These are phyloP conservation scores for Mactromeris polynyma DNA, from an alignment of 2,888 invertebrate species.

Conservation along the genomic window DNA sequence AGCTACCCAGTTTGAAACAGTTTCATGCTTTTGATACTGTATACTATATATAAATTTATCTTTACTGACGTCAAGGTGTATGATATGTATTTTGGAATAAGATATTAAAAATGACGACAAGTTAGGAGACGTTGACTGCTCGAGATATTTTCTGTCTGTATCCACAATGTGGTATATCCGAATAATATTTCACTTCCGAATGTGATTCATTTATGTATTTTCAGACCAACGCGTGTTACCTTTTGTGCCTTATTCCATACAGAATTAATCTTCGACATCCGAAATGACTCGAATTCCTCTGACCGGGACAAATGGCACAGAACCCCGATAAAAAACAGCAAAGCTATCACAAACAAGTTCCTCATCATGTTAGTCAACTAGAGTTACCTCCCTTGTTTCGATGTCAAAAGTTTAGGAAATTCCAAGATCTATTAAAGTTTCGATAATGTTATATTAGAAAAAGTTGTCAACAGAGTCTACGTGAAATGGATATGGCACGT, in stretches of 20 bases:
- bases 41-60: no score
- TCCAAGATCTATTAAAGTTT: background rate
- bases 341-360: background rate
- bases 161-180: background rate
- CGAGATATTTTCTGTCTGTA: no score
- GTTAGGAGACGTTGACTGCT: no score
- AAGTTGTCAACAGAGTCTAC: background rate
- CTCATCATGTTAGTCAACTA: background rate
- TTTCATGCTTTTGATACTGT: no score
- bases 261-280: conserved; percentile 96
- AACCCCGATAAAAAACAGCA: background rate
- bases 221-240: conserved; percentile 88
- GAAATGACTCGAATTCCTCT: conserved; percentile 89
- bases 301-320: background rate
- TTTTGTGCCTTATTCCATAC: conserved; percentile 96
- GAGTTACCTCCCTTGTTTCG: background rate
- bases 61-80: no score
- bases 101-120: no score
- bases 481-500: background rate
- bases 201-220: background rate
- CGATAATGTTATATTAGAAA: no score
- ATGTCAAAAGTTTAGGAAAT: conserved; percentile 11
- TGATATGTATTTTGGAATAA: no score
- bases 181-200: background rate
- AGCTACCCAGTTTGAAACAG: no score